Evolutionary conservation across 2,113 vertebrate species (phyloP).

Genomic region (Tragelaphus buxtoni): DNA sequence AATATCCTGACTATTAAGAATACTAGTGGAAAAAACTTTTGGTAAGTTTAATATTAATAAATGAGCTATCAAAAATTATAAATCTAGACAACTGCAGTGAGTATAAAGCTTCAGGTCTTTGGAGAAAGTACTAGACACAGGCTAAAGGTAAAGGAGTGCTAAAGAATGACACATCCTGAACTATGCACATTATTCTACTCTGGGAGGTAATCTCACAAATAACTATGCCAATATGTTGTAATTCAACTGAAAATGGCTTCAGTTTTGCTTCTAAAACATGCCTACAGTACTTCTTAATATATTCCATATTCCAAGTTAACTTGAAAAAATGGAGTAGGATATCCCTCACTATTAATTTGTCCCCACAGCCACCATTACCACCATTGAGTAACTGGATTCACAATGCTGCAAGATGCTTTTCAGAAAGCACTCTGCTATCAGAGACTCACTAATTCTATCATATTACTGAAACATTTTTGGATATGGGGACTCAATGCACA

Average conservation of each 20-base stretch:
- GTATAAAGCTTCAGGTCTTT: neutral
- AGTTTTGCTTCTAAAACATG: neutral
- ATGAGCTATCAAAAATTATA: neutral
- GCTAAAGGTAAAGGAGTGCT: neutral
- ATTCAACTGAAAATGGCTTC: constrained; percentile 11
- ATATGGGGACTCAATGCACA: neutral
- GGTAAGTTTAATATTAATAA: neutral
- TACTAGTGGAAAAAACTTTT: neutral
- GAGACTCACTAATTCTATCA: neutral
- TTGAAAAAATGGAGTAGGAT: neutral
- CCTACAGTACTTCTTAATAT: neutral
- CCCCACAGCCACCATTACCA: neutral
- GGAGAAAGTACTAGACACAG: neutral
- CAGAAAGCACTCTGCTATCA: neutral
- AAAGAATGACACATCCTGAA: neutral
- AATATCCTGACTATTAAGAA: constrained; percentile 4
- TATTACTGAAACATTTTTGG: neutral
- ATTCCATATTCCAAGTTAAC: neutral
- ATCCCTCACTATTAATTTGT: neutral
- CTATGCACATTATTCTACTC: neutral
- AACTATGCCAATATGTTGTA: neutral
- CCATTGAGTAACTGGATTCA: neutral
- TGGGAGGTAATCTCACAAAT: neutral
- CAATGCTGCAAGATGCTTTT: neutral
- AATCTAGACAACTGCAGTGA: neutral